Conservation (phyloP, 1,140 invertebrate species). For the Micrasema longulum region DNA sequence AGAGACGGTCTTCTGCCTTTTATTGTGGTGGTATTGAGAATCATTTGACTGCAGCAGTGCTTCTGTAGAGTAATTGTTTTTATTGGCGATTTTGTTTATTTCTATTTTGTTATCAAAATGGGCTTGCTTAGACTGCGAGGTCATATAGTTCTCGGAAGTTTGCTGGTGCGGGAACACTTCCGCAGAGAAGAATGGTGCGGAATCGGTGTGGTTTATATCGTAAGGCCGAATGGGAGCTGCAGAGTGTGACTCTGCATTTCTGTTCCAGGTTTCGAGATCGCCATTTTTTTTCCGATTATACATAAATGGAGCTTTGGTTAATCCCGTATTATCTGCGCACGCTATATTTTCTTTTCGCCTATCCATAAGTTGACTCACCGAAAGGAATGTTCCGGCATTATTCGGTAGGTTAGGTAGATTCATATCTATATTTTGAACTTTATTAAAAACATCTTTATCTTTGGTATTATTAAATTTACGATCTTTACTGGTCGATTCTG, state of each 20-base stretch:
- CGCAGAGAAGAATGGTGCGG: constrained; percentile 6
- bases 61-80: constrained; percentile 70
- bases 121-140: constrained; percentile 8
- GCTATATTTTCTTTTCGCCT: constrained; percentile 36
- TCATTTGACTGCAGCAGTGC: constrained; percentile 64
- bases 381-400: constrained; percentile 65
- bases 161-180: constrained; percentile 31
- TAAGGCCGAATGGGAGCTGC: neutral
- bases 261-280: neutral
- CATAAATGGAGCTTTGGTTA: constrained; percentile 9
- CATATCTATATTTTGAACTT: constrained; percentile 36
- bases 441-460: constrained; percentile 16
- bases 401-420: constrained; percentile 40
- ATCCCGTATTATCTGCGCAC: neutral
- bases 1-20: constrained; percentile 36
- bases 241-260: neutral
- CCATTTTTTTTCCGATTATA: constrained; percentile 31
- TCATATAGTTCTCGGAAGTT: neutral
- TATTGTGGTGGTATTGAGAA: constrained; percentile 33
- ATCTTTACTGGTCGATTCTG: constrained; percentile 18
- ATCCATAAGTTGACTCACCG: constrained; percentile 76
- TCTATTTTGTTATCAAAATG: constrained; percentile 32
- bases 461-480: constrained; percentile 15
- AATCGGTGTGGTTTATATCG: neutral
- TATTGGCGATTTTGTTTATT: constrained; percentile 55